A percentile compares a stretch with the other conserved stretches of the same genome.
Conservation (phyloP, 2,888 invertebrate species). For the Fragum whitleyi region DNA sequence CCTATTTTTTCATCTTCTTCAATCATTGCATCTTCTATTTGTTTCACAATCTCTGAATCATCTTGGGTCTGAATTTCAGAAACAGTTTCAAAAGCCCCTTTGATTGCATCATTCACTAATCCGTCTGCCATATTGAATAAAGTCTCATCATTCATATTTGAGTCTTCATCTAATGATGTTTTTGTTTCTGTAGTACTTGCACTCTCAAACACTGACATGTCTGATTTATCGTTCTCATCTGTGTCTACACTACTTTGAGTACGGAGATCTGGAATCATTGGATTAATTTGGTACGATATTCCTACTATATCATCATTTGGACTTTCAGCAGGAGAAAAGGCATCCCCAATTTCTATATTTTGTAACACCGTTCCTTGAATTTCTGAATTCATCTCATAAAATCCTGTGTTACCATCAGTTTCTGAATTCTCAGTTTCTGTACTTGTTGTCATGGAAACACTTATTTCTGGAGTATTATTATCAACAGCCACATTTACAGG, state of each 20-base stretch:
- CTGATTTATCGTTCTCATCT: constrained; percentile 11
- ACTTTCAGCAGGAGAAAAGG: constrained; percentile 62
- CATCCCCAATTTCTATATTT: constrained; percentile 58
- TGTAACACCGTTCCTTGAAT: constrained; percentile 58
- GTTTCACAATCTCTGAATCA: constrained; percentile 29
- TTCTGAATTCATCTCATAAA: constrained; percentile 51
- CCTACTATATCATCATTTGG: constrained; percentile 53
- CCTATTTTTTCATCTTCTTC: constrained; percentile 28
- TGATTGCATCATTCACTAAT: constrained; percentile 51
- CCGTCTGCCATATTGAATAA: constrained; percentile 41
- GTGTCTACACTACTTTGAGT: constrained; percentile 17
- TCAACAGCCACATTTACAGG: not conserved
- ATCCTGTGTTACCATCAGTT: constrained; percentile 30
- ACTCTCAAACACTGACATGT: constrained; percentile 9
- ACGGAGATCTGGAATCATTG: constrained; percentile 49
- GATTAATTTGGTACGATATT: constrained; percentile 52
- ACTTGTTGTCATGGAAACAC: constrained; percentile 33
- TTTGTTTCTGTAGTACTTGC: not conserved
- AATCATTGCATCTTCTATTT: constrained; percentile 49
- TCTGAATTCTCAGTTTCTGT: constrained; percentile 26
- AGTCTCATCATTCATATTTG: not conserved
- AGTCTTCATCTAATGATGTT: not conserved
- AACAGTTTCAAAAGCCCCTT: constrained; percentile 61
- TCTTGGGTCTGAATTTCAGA: constrained; percentile 47
- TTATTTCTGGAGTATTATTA: constrained; percentile 33